Conservation (phyloP, 2,888 invertebrate species). For the Lycia hirtaria region DNA sequence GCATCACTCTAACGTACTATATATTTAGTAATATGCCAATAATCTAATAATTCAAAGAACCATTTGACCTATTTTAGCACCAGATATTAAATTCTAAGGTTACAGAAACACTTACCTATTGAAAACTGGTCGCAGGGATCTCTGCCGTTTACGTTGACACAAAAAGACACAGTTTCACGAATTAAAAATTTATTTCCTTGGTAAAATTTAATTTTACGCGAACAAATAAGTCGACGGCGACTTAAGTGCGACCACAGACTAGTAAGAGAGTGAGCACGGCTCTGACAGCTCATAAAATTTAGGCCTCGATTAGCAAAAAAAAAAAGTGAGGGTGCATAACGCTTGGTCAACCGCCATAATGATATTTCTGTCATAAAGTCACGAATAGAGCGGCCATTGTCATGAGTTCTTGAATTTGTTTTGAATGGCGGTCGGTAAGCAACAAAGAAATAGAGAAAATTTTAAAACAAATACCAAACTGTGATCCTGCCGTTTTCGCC, state of each 20-base stretch:
- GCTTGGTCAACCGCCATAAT: no score
- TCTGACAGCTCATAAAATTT: no score
- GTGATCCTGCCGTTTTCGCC: no score
- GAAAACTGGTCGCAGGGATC: slow-evolving; percentile 13
- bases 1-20: slow-evolving; percentile 10
- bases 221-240: neutral
- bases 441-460: no score
- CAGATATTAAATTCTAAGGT: slow-evolving; percentile 42
- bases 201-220: slow-evolving; percentile 48
- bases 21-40: slow-evolving; percentile 50
- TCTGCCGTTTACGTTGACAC: slow-evolving; percentile 16
- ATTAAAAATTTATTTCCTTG: slow-evolving; percentile 44
- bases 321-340: no score
- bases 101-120: slow-evolving; percentile 50
- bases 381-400: no score
- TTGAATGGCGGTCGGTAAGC: no score
- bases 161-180: slow-evolving; percentile 53
- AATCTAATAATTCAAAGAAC: slow-evolving; percentile 56
- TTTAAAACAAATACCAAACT: no score
- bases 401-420: no score
- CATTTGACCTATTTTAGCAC: slow-evolving; percentile 65
- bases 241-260: neutral
- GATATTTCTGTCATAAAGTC: no score
- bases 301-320: no score
- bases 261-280: neutral